phyloP scores from a whole-genome alignment of 1,140 invertebrate species.

The Drosophila kurseongensis region DNA sequence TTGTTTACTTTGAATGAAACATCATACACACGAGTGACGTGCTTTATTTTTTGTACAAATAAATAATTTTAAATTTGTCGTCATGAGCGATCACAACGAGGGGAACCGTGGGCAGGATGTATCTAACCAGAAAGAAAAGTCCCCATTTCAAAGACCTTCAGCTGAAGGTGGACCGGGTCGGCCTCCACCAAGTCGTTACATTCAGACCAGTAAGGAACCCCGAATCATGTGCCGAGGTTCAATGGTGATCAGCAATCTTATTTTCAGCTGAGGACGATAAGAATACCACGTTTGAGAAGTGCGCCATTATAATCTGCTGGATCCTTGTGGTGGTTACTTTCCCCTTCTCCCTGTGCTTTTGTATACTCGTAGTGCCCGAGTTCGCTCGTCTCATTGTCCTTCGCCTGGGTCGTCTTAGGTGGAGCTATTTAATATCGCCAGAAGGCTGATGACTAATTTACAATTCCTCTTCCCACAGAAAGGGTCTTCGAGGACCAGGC shows the following conservation, averaged over 20 bases:
- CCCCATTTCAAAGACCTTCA: constrained; percentile 11
- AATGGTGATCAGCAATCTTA: background rate
- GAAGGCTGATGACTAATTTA: background rate
- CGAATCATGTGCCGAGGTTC: fast-evolving
- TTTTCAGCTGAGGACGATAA: constrained; percentile 37
- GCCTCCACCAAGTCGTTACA: constrained; percentile 13
- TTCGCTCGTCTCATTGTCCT: constrained; percentile 95
- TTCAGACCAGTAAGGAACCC: constrained; percentile 31
- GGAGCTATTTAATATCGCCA: background rate
- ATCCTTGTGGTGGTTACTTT: constrained; percentile 91
- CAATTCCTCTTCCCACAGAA: background rate
- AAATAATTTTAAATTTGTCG: constrained; percentile 7
- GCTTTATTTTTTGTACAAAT: background rate
- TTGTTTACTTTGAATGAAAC: constrained; percentile 9
- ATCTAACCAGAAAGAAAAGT: background rate
- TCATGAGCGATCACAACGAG: constrained; percentile 6
- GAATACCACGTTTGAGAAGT: constrained; percentile 86
- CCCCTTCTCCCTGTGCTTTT: constrained; percentile 92
- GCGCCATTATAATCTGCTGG: constrained; percentile 91
- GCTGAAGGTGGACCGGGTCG: background rate
- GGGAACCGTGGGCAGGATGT: background rate
- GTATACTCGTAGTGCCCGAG: constrained; percentile 88
- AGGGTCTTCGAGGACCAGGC: constrained; percentile 71
- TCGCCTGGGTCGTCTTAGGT: constrained; percentile 91
- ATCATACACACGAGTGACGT: constrained; percentile 2